Conservation (phyloP, 1,140 invertebrate genomes). For the Scaptodrosophila lebanonensis region DNA sequence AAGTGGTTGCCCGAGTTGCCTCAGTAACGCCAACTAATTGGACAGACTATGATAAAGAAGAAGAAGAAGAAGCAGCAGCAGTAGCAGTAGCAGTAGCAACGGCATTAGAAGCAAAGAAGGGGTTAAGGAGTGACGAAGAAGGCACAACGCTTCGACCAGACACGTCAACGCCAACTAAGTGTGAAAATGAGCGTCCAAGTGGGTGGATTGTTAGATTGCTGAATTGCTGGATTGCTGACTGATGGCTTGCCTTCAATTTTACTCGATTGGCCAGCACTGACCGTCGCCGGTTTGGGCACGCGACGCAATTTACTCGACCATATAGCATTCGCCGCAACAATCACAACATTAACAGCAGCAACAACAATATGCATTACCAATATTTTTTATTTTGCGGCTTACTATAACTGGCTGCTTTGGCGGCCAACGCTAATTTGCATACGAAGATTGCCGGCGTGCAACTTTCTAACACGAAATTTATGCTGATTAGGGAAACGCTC, state of each 20-base stretch:
- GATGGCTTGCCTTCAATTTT: slow-evolving; percentile 25
- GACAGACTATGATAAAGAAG: too few relatives aligned
- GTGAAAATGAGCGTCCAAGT: slow-evolving; percentile 42
- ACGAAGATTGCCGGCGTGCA: slow-evolving; percentile 5
- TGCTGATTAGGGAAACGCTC: slow-evolving; percentile 27
- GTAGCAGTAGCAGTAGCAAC: too few relatives aligned
- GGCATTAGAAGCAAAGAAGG: too few relatives aligned
- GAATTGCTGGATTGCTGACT: slow-evolving; percentile 12
- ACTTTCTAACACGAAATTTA: slow-evolving; percentile 57
- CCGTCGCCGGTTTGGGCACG: slow-evolving; percentile 25
- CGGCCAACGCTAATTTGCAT: slow-evolving; percentile 51
- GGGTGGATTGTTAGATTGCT: slow-evolving; percentile 11
- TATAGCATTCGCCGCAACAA: too few relatives aligned
- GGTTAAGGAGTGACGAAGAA: too few relatives aligned
- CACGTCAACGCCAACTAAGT: slow-evolving; percentile 37
- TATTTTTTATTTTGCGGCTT: too few relatives aligned
- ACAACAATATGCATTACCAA: too few relatives aligned
- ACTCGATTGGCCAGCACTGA: slow-evolving; percentile 27
- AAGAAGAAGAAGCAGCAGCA: too few relatives aligned
- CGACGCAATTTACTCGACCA: slow-evolving; percentile 42
- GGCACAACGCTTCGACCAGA: slow-evolving; percentile 20
- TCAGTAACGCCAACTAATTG: too few relatives aligned
- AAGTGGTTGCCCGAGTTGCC: too few relatives aligned
- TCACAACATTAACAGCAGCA: not conserved
- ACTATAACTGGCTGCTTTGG: too few relatives aligned